phyloP scores from a whole-genome alignment of 2,797 vertebrate genomes.

The Mastacembelus armatus region DNA sequence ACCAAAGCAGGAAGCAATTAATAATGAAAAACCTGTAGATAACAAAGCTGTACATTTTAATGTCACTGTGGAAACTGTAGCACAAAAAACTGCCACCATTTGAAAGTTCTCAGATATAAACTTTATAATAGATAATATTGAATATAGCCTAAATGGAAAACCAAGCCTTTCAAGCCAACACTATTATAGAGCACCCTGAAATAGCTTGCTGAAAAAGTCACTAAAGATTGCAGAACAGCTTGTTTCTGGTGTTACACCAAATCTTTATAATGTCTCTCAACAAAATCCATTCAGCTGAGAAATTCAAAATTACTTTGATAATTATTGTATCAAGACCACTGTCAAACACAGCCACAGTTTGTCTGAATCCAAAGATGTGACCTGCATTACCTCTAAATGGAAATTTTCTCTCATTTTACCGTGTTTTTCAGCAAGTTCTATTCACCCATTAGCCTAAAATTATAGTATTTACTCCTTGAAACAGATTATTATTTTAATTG shows the following conservation, averaged over 20 bases:
- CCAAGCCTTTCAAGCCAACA: slow-evolving; percentile 9
- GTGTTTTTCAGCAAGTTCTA: too few species aligned
- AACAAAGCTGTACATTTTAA: slow-evolving; percentile 34
- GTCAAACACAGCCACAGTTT: slow-evolving; percentile 3
- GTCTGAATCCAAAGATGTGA: background rate
- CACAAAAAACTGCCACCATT: background rate
- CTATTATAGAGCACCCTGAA: background rate
- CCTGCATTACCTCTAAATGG: background rate
- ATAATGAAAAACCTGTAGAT: slow-evolving; percentile 37
- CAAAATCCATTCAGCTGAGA: background rate
- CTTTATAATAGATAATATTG: slow-evolving; percentile 37
- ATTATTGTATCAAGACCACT: background rate
- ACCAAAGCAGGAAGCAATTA: slow-evolving; percentile 58
- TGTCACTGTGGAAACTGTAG: slow-evolving; percentile 17
- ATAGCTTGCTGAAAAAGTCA: background rate
- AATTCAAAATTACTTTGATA: background rate
- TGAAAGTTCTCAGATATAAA: slow-evolving; percentile 3
- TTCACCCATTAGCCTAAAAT: too few species aligned
- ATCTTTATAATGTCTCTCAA: slow-evolving; percentile 7
- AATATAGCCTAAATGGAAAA: slow-evolving; percentile 37
- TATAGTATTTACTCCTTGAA: background rate
- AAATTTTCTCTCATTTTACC: too few species aligned
- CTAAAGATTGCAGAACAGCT: background rate
- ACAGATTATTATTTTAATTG: background rate
- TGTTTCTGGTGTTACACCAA: slow-evolving; percentile 10